A percentile compares a stretch with the other conserved stretches of the same genome.
phyloP scores from a whole-genome alignment of 2,888 invertebrate genomes.

The Rhorus exstirpatorius region DNA sequence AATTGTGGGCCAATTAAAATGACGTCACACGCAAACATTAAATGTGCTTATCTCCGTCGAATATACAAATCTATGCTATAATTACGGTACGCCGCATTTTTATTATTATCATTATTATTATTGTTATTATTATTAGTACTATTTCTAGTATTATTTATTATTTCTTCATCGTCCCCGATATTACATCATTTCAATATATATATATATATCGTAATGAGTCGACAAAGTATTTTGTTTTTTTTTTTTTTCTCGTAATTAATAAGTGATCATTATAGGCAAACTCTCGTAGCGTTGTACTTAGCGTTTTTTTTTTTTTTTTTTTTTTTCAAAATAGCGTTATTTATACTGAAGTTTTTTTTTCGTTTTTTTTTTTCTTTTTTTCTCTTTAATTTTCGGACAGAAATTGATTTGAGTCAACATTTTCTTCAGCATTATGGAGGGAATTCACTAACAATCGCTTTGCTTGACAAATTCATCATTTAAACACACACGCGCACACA shows the following conservation, averaged over 20 bases:
- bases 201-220: conserved; percentile 71
- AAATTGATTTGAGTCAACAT: conserved; percentile 81
- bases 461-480: conserved; percentile 71
- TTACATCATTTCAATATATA: conserved; percentile 71
- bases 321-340: conserved; percentile 85
- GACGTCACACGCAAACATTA: conserved; percentile 81
- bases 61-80: conserved; percentile 83
- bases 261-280: conserved; percentile 78
- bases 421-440: conserved; percentile 84
- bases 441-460: conserved; percentile 84
- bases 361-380: conserved; percentile 32
- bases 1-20: conserved; percentile 76
- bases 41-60: conserved; percentile 80
- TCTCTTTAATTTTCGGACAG: conserved; percentile 81
- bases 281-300: conserved; percentile 84
- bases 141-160: conserved; percentile 47
- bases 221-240: conserved; percentile 65
- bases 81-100: conserved; percentile 61
- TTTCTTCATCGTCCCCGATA: conserved; percentile 70
- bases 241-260: conserved; percentile 49
- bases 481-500: conserved; percentile 80
- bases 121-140: conserved; percentile 20
- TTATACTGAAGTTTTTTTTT: conserved; percentile 79
- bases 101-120: conserved; percentile 41
- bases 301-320: conserved; percentile 85